Conservation (phyloP, 30 jellyfish, hydroid and myxozoan genomes). For the Mastigias papua region DNA sequence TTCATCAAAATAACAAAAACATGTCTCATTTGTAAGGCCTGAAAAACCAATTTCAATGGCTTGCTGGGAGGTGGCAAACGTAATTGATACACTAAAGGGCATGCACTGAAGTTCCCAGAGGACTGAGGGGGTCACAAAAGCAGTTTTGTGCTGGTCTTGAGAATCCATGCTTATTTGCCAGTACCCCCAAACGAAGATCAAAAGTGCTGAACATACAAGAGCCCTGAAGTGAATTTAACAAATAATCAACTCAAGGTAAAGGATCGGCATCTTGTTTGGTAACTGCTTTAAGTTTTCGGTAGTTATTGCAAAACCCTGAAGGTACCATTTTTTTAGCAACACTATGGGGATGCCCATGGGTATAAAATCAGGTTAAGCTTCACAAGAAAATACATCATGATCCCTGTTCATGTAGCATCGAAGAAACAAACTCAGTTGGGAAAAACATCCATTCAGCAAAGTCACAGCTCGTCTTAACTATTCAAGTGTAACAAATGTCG, state of each 20-base stretch:
- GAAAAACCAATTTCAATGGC: conserved; percentile 78
- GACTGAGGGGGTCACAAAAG: conserved; percentile 53
- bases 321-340: conserved; percentile 64
- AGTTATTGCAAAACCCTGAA: conserved; percentile 48
- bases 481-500: too few relatives aligned
- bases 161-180: conserved; percentile 60
- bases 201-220: conserved; percentile 33
- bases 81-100: conserved; percentile 71
- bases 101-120: conserved; percentile 57
- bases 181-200: conserved; percentile 60
- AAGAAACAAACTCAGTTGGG: too few relatives aligned
- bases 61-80: conserved; percentile 70
- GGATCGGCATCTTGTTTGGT: conserved; percentile 63
- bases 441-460: too few relatives aligned
- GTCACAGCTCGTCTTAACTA: too few relatives aligned
- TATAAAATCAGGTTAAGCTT: too few relatives aligned
- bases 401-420: too few relatives aligned
- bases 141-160: conserved; percentile 60
- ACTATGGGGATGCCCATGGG: conserved; percentile 79
- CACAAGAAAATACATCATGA: too few relatives aligned
- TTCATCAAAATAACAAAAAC: conserved; percentile 71
- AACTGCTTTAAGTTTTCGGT: conserved; percentile 49
- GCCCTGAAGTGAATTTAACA: conserved; percentile 61
- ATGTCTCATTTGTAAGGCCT: conserved; percentile 43
- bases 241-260: conserved; percentile 55